Evolutionary conservation across 1,140 invertebrate species (phyloP), one percentile per base, ranked within the genome.

Genomic region (Drosophila pectinifera): DNA sequence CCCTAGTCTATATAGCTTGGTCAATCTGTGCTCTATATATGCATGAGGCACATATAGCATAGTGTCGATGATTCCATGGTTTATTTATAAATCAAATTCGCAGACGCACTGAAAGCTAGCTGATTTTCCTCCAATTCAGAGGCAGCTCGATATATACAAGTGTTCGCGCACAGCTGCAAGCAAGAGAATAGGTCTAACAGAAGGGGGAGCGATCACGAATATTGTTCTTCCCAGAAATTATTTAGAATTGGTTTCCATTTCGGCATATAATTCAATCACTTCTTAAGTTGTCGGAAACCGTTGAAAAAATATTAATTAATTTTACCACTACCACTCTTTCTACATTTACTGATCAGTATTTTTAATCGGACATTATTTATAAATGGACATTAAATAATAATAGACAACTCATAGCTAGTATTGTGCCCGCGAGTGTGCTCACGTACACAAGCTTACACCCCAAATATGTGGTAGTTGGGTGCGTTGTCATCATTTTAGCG

Each of bases 41-140:
- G 28, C 28, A 31, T 31, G 18, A 36, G 1, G 48, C 18, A 34
- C 48, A 53, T 22, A 34, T 53, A 31, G 22, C 28, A 53, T 63
- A 67, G 63, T 63, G 49, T n/a, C 51, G 72, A 91, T 91, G 90
- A 91, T 91, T 91, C 90, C 85, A 91, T 91, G 80, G 77, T 86
- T 91, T 91, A 90, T 91, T 91, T 91, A 70, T 90, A 91, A 91
- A 63, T 59, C 54, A 70, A 78, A 73, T 58, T 86, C 48, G 63
- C 84, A 77, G 65, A 59, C 56, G 24, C 67, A 65, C 70, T 22
- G 39, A 59, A 57, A 84, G 57, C 68, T 46, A 39, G 67, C 31
- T 34, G 49, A 65, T 65, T 42, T 53, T 68, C 34, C 57, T 63
- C 63, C 63, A 31, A 64, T 64, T 64, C 55, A 41, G 28, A 39